Conservation (phyloP, 1,140 invertebrate genomes). For the Aphelenchoides avenae region DNA sequence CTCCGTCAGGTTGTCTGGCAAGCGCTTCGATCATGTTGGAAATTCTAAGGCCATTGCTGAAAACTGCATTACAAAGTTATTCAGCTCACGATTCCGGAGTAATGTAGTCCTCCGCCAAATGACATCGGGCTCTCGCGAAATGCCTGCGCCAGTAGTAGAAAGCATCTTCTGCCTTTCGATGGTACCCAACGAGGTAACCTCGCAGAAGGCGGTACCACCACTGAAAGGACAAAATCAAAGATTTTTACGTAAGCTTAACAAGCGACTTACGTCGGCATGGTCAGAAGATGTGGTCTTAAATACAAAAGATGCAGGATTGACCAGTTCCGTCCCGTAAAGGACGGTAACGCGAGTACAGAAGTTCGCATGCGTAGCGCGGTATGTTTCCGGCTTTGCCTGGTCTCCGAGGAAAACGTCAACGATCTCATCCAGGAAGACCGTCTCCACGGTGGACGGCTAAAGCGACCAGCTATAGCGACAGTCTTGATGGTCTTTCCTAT, state of each 20-base stretch:
- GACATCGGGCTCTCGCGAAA: slow-evolving; percentile 29
- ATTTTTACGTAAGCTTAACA: too few species aligned
- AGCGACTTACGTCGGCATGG: slow-evolving; percentile 24
- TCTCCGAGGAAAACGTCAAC: slow-evolving; percentile 40
- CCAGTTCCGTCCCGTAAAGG: slow-evolving; percentile 24
- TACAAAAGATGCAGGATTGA: slow-evolving; percentile 32
- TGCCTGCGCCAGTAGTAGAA: slow-evolving; percentile 41
- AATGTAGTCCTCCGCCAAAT: slow-evolving; percentile 17
- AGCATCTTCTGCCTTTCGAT: slow-evolving; percentile 28
- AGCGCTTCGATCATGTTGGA: slow-evolving; percentile 24
- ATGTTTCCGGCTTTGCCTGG: slow-evolving; percentile 6
- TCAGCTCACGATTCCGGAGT: slow-evolving; percentile 27
- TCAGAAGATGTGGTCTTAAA: slow-evolving; percentile 36
- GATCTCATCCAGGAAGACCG: slow-evolving; percentile 37
- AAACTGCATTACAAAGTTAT: not conserved
- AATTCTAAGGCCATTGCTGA: slow-evolving; percentile 4
- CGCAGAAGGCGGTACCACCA: slow-evolving; percentile 26
- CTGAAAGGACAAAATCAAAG: not conserved
- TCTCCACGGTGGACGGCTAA: slow-evolving; percentile 10
- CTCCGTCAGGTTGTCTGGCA: slow-evolving; percentile 33
- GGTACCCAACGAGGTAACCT: slow-evolving; percentile 12
- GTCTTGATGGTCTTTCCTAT: not conserved
- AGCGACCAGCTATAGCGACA: not conserved
- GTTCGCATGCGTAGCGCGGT: not conserved
- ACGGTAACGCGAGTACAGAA: slow-evolving; percentile 22